Evolutionary conservation across 53 echinoderm and acorn worm genomes (phyloP), one percentile per base, ranked within the genome.

Genomic region (Echinarachnius parma): DNA sequence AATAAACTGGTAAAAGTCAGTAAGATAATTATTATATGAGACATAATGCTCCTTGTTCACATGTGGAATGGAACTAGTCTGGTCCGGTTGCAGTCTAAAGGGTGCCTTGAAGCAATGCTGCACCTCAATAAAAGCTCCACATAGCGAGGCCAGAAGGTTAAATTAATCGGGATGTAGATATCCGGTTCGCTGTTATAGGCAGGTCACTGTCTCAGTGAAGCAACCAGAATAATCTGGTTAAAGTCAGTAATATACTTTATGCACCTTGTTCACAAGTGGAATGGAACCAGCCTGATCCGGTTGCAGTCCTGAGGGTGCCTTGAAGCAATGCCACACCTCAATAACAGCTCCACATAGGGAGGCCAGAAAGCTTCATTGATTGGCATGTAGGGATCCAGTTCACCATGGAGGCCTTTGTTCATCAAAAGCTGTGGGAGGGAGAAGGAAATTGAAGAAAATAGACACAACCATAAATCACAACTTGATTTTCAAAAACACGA

Each of bases 291-390:
- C 68, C 63, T 21, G 53, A 89, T 77, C 0, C 84, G 69, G 26
- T 89, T 87, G 31, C 75, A 34, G 45, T 87, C 84, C 32, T 96
- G 85, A 2, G 91, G 91, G 28, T 95, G 86, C 25, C 89, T 69
- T 19, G 66, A 35, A 45, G 84, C 81, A 46, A 96, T 75, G 19
- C 89, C 96, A 55, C 96, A 87, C 47, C 91, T 66, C 2, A 96
- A 83, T 16, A 96, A 80, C 33, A 91, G 82, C 35, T 96, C 96
- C 4, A 95, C 60, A 68, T 96, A 91, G 0, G 91, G 91, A 54
- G 96, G 91, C 96, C 96, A 96, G 60, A 83, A 87, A 42, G 79
- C 59, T 32, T 87, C 85, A 65, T 84, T 79, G 13, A 96, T 48
- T 14, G 79, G 61, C 23, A 96, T 64, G 62, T 91, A 91, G 0